Evolutionary conservation across 2,113 vertebrate genomes (phyloP).

Genomic region (Aramus guarauna): DNA sequence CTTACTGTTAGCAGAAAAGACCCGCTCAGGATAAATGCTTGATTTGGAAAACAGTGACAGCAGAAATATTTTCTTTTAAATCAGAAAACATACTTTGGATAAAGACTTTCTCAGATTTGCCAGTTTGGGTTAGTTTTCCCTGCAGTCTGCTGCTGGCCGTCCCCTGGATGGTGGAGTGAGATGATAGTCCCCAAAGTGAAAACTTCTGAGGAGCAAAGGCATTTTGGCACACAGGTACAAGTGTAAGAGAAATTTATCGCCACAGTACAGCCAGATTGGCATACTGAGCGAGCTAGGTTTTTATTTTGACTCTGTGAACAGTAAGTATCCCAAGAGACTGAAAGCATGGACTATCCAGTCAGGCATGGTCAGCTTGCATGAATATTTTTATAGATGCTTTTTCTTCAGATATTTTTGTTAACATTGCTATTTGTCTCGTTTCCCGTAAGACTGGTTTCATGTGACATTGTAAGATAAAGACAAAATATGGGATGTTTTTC

Average conservation of each 20-base stretch:
- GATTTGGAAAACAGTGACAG: not conserved
- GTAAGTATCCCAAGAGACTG: not conserved
- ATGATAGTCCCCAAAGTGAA: not conserved
- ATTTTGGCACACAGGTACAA: not conserved
- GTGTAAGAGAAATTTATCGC: not conserved
- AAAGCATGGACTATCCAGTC: too few species aligned
- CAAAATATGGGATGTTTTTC: not conserved
- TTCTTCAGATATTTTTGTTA: not conserved
- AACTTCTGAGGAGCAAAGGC: not conserved
- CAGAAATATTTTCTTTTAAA: not conserved
- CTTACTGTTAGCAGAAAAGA: not conserved
- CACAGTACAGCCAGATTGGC: not conserved
- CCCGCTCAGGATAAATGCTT: not conserved
- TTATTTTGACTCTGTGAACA: not conserved
- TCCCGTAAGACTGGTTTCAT: not conserved
- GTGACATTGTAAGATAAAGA: not conserved
- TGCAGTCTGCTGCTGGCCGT: not conserved
- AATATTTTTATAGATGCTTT: not conserved
- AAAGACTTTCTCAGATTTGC: not conserved
- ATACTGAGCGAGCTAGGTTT: not conserved
- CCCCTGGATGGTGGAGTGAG: not conserved
- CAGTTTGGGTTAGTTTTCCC: not conserved
- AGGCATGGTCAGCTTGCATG: not conserved
- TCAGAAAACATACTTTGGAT: rapidly evolving
- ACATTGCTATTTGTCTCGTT: not conserved